phyloP scores from a whole-genome alignment of 2,888 invertebrate genomes.

The Cephus runcator region DNA sequence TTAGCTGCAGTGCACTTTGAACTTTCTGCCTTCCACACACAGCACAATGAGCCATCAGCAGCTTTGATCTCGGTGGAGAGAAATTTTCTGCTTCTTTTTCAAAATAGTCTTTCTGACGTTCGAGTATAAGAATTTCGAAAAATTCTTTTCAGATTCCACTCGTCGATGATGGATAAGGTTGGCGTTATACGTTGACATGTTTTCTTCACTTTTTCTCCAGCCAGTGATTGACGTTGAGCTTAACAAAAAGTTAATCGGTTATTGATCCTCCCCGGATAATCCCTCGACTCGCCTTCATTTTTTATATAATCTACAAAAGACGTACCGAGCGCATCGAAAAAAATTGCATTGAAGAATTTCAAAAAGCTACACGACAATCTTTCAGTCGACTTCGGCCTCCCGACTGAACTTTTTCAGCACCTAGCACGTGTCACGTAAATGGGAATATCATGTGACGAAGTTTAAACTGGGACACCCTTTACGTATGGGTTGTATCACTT shows the following conservation, averaged over 20 bases:
- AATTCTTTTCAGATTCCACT: not conserved
- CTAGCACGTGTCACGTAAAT: not conserved
- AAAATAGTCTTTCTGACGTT: not conserved
- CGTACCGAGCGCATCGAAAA: not conserved
- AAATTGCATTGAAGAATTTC: not conserved
- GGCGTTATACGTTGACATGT: not conserved
- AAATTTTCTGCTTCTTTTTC: not conserved
- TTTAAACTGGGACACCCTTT: not conserved
- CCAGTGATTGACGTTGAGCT: not conserved
- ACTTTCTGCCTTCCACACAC: not conserved
- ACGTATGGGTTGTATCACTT: not conserved
- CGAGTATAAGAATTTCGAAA: not conserved
- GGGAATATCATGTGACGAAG: not conserved
- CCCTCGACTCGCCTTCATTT: not conserved
- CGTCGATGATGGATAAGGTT: not conserved
- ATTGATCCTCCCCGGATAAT: slow-evolving; percentile 15
- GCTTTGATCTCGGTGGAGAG: not conserved
- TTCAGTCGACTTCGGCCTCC: not conserved
- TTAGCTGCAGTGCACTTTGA: not conserved
- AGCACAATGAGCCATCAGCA: not conserved
- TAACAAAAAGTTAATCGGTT: slow-evolving; percentile 21
- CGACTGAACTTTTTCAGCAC: not conserved
- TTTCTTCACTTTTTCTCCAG: not conserved
- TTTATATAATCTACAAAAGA: not conserved
- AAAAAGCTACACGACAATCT: not conserved